Conservation (phyloP, 2,113 vertebrate genomes). For the Ammospiza nelsoni region DNA sequence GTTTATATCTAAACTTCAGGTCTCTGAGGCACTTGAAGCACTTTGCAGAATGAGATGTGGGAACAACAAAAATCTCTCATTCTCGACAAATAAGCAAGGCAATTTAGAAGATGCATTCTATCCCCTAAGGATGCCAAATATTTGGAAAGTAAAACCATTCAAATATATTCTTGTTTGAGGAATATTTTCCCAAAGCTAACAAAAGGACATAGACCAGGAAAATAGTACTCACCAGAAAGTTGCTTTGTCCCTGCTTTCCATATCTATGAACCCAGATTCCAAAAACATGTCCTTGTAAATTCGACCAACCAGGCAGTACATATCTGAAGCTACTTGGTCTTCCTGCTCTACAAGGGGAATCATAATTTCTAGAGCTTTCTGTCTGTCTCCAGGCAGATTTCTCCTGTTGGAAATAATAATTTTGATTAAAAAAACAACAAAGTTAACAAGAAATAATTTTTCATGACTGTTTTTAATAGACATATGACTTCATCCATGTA, state of each 20-base stretch:
- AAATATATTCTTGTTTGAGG: not conserved
- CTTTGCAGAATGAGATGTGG: not conserved
- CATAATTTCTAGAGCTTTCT: conserved; percentile 95
- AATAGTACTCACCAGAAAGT: conserved; percentile 83
- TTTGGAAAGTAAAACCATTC: not conserved
- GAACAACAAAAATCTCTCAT: not conserved
- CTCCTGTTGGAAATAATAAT: conserved; percentile 75
- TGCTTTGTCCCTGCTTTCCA: conserved; percentile 88
- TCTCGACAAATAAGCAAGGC: not conserved
- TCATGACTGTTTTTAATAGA: not conserved
- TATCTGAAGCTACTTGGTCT: conserved; percentile 93
- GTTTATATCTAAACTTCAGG: not conserved
- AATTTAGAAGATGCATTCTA: not conserved
- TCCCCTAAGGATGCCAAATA: not conserved
- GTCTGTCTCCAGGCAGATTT: conserved; percentile 89
- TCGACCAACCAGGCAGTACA: conserved; percentile 95
- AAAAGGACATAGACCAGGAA: not conserved
- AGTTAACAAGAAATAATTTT: not conserved
- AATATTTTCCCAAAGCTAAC: not conserved
- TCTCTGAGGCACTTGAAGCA: not conserved
- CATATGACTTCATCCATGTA: not conserved
- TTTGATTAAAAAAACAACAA: not conserved
- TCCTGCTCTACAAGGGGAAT: conserved; percentile 89
- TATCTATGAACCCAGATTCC: conserved; percentile 91
- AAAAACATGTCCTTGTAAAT: conserved; percentile 98